A percentile compares a stretch with the other conserved stretches of the same genome.
phyloP scores from a whole-genome alignment of 2,113 vertebrate species.

The Entelurus aequoreus region DNA sequence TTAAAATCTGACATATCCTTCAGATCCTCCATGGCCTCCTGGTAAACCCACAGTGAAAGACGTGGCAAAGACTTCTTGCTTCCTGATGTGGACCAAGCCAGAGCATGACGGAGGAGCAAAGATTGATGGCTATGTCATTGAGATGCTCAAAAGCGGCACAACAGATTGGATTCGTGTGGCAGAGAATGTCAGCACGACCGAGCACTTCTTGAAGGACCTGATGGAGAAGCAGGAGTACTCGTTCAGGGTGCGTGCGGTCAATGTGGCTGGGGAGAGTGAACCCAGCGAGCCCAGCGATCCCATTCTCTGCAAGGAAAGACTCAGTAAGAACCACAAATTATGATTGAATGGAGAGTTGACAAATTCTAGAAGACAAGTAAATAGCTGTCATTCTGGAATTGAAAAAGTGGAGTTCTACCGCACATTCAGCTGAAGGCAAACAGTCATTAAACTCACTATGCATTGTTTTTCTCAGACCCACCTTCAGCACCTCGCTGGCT shows the following conservation, averaged over 20 bases:
- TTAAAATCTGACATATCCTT: background rate
- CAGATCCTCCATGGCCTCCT: conserved; percentile 97
- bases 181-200: conserved; percentile 79
- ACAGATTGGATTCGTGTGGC: conserved; percentile 92
- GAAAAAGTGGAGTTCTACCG: background rate
- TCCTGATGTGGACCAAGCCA: conserved; percentile 90
- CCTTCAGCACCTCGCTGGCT: conserved; percentile 93
- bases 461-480: conserved; percentile 72
- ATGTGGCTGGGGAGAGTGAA: conserved; percentile 91
- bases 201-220: conserved; percentile 85
- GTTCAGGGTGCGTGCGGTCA: conserved; percentile 90
- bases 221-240: conserved; percentile 99
- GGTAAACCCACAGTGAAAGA: conserved; percentile 93
- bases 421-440: background rate
- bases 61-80: conserved; percentile 84
- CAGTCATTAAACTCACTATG: too few relatives aligned
- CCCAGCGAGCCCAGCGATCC: conserved; percentile 95
- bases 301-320: conserved; percentile 93
- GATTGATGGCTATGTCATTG: conserved; percentile 90
- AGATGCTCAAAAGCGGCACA: conserved; percentile 92
- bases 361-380: too few relatives aligned
- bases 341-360: background rate
- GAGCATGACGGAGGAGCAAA: conserved; percentile 97
- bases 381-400: background rate
- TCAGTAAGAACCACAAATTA: conserved; percentile 80